Conservation (phyloP, 2,797 vertebrate species). For the Adelosebastes latens region DNA sequence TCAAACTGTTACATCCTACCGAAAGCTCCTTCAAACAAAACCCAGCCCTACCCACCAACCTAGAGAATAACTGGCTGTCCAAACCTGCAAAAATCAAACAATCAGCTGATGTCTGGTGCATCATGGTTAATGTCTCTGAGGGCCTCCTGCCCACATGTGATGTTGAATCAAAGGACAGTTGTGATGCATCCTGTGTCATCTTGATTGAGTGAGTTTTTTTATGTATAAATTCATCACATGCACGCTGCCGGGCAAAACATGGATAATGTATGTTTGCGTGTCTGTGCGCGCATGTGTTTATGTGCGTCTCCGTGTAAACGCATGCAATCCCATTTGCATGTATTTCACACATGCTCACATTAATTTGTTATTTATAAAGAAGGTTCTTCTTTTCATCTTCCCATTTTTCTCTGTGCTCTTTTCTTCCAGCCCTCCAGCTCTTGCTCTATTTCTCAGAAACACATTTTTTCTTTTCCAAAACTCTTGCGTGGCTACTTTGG, state of each 20-base stretch:
- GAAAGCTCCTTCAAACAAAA: not conserved
- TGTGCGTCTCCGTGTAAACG: conserved; percentile 61
- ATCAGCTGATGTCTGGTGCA: not conserved
- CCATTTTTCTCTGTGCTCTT: conserved; percentile 33
- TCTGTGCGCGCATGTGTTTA: conserved; percentile 51
- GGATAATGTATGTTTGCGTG: conserved; percentile 68
- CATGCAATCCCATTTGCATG: conserved; percentile 77
- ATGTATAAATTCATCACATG: conserved; percentile 63
- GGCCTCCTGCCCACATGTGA: conserved; percentile 13
- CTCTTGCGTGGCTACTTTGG: conserved; percentile 58
- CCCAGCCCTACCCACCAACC: not conserved
- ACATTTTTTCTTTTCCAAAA: conserved; percentile 58
- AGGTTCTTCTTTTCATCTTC: conserved; percentile 61
- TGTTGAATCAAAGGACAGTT: conserved; percentile 19
- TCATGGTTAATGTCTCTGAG: not conserved
- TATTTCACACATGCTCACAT: conserved; percentile 78
- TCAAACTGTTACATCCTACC: not conserved
- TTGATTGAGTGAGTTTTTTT: conserved; percentile 40
- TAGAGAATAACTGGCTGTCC: not conserved
- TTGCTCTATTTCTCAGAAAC: conserved; percentile 67
- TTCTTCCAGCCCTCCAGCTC: conserved; percentile 53
- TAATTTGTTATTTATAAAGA: conserved; percentile 73
- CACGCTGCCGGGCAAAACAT: conserved; percentile 67
- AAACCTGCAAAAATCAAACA: not conserved
- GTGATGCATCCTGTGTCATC: conserved; percentile 45